Base-by-base conservation (phyloP, 2,888 invertebrate genomes). In the Ochlodes sylvanus region DNA sequence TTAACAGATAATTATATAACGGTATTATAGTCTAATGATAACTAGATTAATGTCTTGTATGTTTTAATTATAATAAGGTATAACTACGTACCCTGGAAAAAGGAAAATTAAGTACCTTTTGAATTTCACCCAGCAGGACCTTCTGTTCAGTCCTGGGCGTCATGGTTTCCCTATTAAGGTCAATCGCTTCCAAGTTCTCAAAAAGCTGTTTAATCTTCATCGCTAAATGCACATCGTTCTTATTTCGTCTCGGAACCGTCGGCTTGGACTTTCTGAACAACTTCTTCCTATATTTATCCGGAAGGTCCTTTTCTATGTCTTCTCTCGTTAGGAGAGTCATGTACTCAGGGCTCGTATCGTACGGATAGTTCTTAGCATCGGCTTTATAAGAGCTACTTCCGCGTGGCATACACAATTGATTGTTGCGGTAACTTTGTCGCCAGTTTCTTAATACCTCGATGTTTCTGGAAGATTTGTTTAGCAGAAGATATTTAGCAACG, bases 271-370 rank as follows among this genome's bases (percentile, higher is more conserved):
- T 67, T 9, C 84, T 79, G 0, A 82, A 19, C 10, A 92, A 73
- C 12, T 77, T 84, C 75, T 81, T 91, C 69, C 70, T 88, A 57
- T 87, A 91, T 71, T 92, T 92, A 68, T 93, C 90, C 0, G 94
- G 93, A 3, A 93, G 78, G 73, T 94, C 94, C 70, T 89, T 91
- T 73, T 93, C 87, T 17, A 92, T 84, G 60, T 92, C 91, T 34
- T 91, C 87, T 71, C 95, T 82, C 0, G 89, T 92, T 12, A 94
- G 80, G 9, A 94, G 82, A 19, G 87, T 88, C 80, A 94, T 90
- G 75, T 92, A 94, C n/a, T 94, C 93, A 0, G 94, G 87, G 73
- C 93, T 90, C 0, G 94, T 95, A 71, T 94, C 95, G 77, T 93
- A 95, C 2, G 94, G 94, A n/a, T 82, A 83, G 50, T 80, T 72